Evolutionary conservation across 1,140 invertebrate genomes (phyloP).

Genomic region (Spodoptera litura): DNA sequence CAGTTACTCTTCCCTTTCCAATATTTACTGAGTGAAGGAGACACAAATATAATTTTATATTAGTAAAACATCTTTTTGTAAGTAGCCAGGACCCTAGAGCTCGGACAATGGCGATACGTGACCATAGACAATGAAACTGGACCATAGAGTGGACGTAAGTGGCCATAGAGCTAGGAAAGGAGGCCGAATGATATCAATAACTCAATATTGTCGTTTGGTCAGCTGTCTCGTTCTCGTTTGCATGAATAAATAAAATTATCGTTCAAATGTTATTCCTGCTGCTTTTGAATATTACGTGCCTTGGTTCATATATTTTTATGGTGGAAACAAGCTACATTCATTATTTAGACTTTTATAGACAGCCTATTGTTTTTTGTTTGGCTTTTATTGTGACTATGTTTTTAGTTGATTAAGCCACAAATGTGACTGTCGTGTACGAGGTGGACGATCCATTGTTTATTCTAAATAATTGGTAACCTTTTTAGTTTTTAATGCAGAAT

Average conservation of each 20-base stretch:
- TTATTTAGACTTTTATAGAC: constrained; percentile 5
- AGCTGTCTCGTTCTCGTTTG: constrained; percentile 54
- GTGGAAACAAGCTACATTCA: not conserved
- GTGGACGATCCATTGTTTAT: too few relatives aligned
- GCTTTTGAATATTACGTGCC: constrained; percentile 6
- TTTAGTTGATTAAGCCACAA: too few relatives aligned
- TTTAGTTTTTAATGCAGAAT: too few relatives aligned
- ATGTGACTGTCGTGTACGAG: too few relatives aligned
- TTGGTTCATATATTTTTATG: constrained; percentile 5
- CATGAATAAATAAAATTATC: constrained; percentile 52
- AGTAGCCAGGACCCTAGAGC: constrained; percentile 3
- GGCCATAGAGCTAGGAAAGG: constrained; percentile 47
- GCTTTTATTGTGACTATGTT: too few relatives aligned
- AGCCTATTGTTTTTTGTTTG: too few relatives aligned
- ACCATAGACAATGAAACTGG: constrained; percentile 61
- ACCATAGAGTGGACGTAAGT: constrained; percentile 51
- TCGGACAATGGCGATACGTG: constrained; percentile 58
- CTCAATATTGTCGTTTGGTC: constrained; percentile 53
- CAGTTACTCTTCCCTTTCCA: constrained; percentile 31
- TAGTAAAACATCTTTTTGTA: constrained; percentile 19
- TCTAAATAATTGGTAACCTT: too few relatives aligned
- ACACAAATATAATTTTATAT: constrained; percentile 22
- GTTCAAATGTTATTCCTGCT: constrained; percentile 41
- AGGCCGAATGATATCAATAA: constrained; percentile 51
- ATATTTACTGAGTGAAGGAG: constrained; percentile 28